Base-by-base conservation (phyloP, 2,888 invertebrate genomes). In the Margaritifera margaritifera region DNA sequence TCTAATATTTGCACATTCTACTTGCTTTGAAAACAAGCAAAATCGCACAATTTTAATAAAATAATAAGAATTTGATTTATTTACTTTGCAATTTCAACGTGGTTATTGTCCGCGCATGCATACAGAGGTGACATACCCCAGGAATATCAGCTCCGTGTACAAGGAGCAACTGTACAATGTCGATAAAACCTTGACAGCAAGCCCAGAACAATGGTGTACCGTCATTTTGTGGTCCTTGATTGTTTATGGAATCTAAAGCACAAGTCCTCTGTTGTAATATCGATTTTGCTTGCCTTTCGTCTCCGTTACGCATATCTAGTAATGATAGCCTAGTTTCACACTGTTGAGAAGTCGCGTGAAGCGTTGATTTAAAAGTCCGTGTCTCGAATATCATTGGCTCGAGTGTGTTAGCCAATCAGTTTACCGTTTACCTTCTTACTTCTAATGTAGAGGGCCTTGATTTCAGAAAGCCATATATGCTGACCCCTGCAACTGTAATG, bases 171-270 rank as follows among this genome's bases (percentile, higher is more conserved):
- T 79, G 79, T 15, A 80, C 83, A 22, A 85, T 53, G 54, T 82
- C 83, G 8, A 77, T 57, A 63, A 79, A 81, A 3, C 84, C 84
- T 8, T 76, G 76, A 42, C 82, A 80, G 58, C 81, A 82, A 0
- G 84, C 80, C 83, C 81, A 83, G 64, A 80, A 84, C 53, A 84
- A 56, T 0, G 83, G 80, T 2, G 82, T 81, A 11, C 84, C 84
- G 57, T 83, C 79, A 20, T 78, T 68, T 18, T 72, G 64, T 1
- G 75, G 31, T 11, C 76, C 67, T 66, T 84, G 85, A n/a, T 65
- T 68, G 54, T 85, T 81, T 31, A 85, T 73, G 61, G 77, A 72
- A 42, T 42, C 42, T 42, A 42, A 42, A 4, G 77, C 71, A 55
- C 74, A 82, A 24, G 74, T 75, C 22, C 75, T 71, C 20, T 75